Base-by-base conservation (phyloP, 2,113 vertebrate species). In the Nibea albiflora region DNA sequence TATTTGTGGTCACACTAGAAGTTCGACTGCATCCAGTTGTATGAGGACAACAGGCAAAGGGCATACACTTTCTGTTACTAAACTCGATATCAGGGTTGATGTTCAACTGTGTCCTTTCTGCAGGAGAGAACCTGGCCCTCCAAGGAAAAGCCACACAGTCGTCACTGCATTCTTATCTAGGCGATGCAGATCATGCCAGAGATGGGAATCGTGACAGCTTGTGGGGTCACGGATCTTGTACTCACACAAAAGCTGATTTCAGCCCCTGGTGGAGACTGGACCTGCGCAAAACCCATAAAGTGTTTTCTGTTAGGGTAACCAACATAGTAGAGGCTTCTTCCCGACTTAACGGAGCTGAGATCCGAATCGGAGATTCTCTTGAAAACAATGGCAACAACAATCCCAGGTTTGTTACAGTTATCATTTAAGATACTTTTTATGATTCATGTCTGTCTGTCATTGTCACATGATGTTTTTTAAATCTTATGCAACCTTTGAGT, bases 361-460 rank as follows among this genome's bases (percentile, higher is more conserved):
- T 93, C n/a, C 63, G 44, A n/a, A 85, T 92, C 5, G 91, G 91
- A 82, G 35, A 90, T 39, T 87, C 84, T 20, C 76, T 89, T 46
- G 52, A 73, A 0, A 84, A 90, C 66, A 57, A 90, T 4, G 86
- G 90, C 15, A 93, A 87, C 80, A 80, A 52, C 62, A 93, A 94
- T 49, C 75, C 84, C n/a, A 85, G 76, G 88, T 46, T 4, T 46
- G 44, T 46, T 4, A 46, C 44, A 14, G 28, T 35, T 1, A 11
- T 66, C 7, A 0, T 19, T 28, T 49, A 6, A 49, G 17, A 65
- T 11, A 64, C 35, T 39, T 39, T 35, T 35, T 7, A 1, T 35
- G 31, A 1, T 35, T 35, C 31, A 35, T 35, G 31, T 35, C 5
- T 35, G 31, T 39, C 35, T 39, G 35, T 39, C 35, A 39, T 39